Percentiles rank a stretch among this genome's conserved stretches.
phyloP scores from a whole-genome alignment of 2,113 vertebrate genomes.

The Microcebus lehilahytsara region DNA sequence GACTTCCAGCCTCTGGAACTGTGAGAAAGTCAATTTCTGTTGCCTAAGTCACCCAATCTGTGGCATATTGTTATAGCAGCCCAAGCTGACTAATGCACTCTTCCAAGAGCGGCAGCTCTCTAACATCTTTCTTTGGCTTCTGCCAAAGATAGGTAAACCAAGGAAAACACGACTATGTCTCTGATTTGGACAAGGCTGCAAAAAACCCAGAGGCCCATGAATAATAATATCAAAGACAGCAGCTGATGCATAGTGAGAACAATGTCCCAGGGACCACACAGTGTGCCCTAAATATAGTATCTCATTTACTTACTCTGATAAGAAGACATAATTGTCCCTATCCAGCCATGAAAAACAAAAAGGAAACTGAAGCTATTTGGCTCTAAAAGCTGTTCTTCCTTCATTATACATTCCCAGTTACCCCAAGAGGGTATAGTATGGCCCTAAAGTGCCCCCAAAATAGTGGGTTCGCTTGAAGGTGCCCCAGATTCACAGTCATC shows the following conservation, averaged over 20 bases:
- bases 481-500: neutral
- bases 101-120: neutral
- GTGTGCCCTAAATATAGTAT: neutral
- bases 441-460: neutral
- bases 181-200: neutral
- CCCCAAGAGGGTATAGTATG: neutral
- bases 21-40: neutral
- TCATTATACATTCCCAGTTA: neutral
- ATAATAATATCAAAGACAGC: neutral
- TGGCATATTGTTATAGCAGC: neutral
- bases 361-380: neutral
- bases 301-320: neutral
- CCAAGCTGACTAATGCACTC: neutral
- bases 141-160: neutral
- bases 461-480: neutral
- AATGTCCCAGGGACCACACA: too few species aligned
- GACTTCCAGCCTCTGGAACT: neutral
- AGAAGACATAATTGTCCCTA: neutral
- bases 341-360: neutral
- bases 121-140: neutral
- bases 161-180: too few species aligned
- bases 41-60: neutral
- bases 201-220: neutral
- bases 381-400: neutral
- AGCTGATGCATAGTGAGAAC: neutral